Evolutionary conservation across 2,113 vertebrate species (phyloP).

Genomic region (Actenoides lindsayi): DNA sequence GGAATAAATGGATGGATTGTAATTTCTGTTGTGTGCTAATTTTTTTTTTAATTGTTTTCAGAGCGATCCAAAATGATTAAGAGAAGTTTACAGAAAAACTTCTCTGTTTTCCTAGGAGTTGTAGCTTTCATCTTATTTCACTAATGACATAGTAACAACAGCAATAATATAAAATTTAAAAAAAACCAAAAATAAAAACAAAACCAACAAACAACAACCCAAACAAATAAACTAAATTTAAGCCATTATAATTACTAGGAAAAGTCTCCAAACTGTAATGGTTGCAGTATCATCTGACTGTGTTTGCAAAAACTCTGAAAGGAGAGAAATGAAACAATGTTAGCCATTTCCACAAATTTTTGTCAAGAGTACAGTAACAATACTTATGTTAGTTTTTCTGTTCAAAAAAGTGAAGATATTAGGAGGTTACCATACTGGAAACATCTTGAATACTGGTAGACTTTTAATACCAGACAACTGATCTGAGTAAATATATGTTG

Average conservation of each 20-base stretch:
- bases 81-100: not conserved
- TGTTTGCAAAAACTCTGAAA: not conserved
- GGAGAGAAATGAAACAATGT: not conserved
- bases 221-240: not conserved
- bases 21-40: not conserved
- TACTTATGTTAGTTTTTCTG: too few relatives aligned
- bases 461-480: not conserved
- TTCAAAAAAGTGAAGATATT: too few relatives aligned
- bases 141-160: not conserved
- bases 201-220: too few relatives aligned
- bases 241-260: not conserved
- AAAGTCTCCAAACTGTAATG: not conserved
- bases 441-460: fast-evolving
- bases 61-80: not conserved
- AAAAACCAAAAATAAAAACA: not conserved
- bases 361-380: too few relatives aligned
- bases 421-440: not conserved
- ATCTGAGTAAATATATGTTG: not conserved
- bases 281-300: not conserved
- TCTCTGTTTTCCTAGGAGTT: not conserved
- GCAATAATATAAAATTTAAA: not conserved
- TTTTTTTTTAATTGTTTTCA: not conserved
- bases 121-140: not conserved
- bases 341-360: too few relatives aligned
- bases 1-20: not conserved